Percentiles rank a stretch among this genome's conserved stretches.
Evolutionary conservation across 2,888 invertebrate genomes (phyloP).

Genomic region (Gryllus longicercus): DNA sequence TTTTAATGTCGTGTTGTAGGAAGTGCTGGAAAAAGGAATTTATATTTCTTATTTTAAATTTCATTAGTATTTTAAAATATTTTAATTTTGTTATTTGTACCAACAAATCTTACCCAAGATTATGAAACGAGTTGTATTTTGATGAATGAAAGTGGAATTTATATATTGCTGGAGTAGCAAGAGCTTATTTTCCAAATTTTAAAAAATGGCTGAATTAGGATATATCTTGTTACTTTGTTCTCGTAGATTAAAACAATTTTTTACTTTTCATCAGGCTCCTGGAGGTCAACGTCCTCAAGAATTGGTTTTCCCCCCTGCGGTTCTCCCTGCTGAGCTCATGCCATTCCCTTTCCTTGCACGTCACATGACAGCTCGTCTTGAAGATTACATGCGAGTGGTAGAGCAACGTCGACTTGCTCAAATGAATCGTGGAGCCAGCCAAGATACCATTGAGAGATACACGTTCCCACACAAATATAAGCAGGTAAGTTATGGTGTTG

Average conservation of each 20-base stretch:
- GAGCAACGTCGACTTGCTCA: slow-evolving; percentile 57
- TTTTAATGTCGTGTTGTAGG: too few species aligned
- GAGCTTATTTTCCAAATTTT: neutral
- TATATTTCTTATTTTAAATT: too few species aligned
- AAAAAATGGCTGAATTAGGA: too few species aligned
- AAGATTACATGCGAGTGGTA: slow-evolving; percentile 61
- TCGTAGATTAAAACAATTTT: too few species aligned
- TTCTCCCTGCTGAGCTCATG: slow-evolving; percentile 41
- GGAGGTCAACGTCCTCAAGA: slow-evolving; percentile 39
- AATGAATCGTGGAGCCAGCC: slow-evolving; percentile 69
- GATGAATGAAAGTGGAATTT: neutral
- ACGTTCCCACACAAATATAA: slow-evolving; percentile 83
- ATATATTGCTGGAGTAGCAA: neutral
- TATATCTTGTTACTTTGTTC: too few species aligned
- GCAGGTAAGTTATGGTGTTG: slow-evolving; percentile 51
- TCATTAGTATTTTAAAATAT: too few species aligned
- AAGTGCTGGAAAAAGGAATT: too few species aligned
- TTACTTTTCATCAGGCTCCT: slow-evolving; percentile 27
- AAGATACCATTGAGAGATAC: slow-evolving; percentile 76
- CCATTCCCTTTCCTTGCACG: slow-evolving; percentile 42
- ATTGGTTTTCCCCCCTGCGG: slow-evolving; percentile 41
- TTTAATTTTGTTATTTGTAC: too few species aligned
- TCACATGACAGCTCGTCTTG: slow-evolving; percentile 46
- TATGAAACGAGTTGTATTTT: too few species aligned
- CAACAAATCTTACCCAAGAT: too few species aligned